Base-by-base conservation (phyloP, 2,888 invertebrate species). In the Harpalus rufipes region DNA sequence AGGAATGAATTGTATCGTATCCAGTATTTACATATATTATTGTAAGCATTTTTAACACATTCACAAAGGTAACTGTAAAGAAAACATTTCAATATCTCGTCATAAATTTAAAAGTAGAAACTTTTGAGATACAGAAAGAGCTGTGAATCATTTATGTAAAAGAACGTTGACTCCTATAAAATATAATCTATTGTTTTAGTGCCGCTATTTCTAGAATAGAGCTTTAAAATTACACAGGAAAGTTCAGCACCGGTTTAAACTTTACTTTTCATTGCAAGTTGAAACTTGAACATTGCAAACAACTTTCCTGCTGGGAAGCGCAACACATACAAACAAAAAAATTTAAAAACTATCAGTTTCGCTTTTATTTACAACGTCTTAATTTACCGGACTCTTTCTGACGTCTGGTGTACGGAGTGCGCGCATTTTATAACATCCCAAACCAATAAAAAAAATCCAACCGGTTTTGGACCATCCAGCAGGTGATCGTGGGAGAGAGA, bases 331-430 rank as follows among this genome's bases (percentile, higher is more conserved):
- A 32, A 32, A 39, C 68, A 68, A 32, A 39, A 68, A 68, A 68
- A 63, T 68, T 39, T 39, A 68, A 59, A 59, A 68, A 68, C 68
- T 68, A 68, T 68, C 68, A 32, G 68, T 39, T 68, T 68, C 68
- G 68, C 68, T 68, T 68, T 68, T 68, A 68, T 68, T 68, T 68
- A 68, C 39, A 68, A 68, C 68, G 32, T 32, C 68, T 68, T 68
- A 68, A 68, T 68, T 68, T 39, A 68, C n/a, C 32, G 32, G 32
- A 68, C 0, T 39, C 68, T 5, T 18, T 63, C 63, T 63, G 63
- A 63, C 63, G 21, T 63, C 21, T 32, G 32, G 59, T 18, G 68
- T 68, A 68, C 25, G 68, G n/a, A 39, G 68, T 39, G 14, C 39
- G 39, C 39, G 14, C 68, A 68, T 68, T 68, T 68, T 68, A 68